phyloP scores from a whole-genome alignment of 2,888 invertebrate species.

The Axea sp. region DNA sequence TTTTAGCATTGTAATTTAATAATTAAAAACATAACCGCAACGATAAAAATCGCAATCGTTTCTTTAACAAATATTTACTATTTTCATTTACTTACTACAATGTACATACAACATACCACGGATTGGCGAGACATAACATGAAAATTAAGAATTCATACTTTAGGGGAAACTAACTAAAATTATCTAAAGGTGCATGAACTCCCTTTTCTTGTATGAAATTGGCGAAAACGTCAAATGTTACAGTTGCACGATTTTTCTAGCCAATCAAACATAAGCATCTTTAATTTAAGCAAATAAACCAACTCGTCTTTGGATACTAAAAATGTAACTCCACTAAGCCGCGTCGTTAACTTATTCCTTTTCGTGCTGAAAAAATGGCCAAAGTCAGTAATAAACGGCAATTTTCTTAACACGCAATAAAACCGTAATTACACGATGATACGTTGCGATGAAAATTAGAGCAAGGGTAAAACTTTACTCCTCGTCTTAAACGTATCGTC shows the following conservation, averaged over 20 bases:
- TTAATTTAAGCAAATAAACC: constrained; percentile 27
- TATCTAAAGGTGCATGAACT: constrained; percentile 23
- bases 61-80: too few relatives aligned
- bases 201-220: constrained; percentile 11
- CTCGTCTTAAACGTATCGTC: constrained; percentile 9
- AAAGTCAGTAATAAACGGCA: constrained; percentile 14
- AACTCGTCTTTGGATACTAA: not conserved
- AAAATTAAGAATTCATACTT: constrained; percentile 15
- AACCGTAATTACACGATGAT: constrained; percentile 20
- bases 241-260: constrained; percentile 13
- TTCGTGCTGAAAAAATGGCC: not conserved
- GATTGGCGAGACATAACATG: too few relatives aligned
- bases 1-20: too few relatives aligned
- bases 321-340: not conserved
- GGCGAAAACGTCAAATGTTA: constrained; percentile 13
- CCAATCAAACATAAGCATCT: constrained; percentile 7
- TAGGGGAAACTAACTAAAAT: constrained; percentile 14
- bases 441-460: constrained; percentile 26
- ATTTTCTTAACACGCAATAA: constrained; percentile 28
- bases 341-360: constrained; percentile 9
- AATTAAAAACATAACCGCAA: too few relatives aligned
- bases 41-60: too few relatives aligned
- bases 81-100: too few relatives aligned
- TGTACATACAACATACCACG: too few relatives aligned
- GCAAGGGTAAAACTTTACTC: constrained; percentile 28